Percentiles rank a stretch among this genome's conserved stretches.
Conservation (phyloP, 2,888 invertebrate species). For the Yponomeuta sedellus region DNA sequence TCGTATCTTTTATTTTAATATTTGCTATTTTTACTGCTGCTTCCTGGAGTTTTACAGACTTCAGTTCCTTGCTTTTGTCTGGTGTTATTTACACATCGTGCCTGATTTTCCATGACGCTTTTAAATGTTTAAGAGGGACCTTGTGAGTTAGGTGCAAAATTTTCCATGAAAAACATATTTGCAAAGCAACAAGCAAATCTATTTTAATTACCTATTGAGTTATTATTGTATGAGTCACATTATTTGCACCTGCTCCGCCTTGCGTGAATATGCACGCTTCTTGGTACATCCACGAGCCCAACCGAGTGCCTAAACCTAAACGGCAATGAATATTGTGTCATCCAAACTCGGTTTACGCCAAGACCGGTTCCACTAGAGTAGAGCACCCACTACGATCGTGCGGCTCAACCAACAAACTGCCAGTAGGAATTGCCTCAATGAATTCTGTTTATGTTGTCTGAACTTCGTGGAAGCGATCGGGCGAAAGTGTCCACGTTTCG, state of each 20-base stretch:
- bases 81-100: no score
- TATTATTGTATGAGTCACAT: conserved; percentile 8
- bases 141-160: background rate
- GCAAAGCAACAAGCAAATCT: background rate
- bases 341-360: conserved; percentile 26
- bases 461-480: conserved; percentile 12
- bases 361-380: conserved; percentile 31
- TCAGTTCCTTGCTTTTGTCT: background rate
- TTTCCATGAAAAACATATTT: conserved; percentile 2
- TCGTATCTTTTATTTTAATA: background rate
- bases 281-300: background rate
- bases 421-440: conserved; percentile 31
- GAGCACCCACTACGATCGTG: conserved; percentile 4
- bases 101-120: background rate
- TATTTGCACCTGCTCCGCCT: conserved; percentile 8
- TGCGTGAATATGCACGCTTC: conserved; percentile 6
- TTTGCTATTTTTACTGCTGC: background rate
- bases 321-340: conserved; percentile 32
- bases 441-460: conserved; percentile 18
- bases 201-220: conserved; percentile 1
- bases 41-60: background rate
- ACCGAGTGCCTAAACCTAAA: conserved; percentile 10
- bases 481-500: conserved; percentile 29
- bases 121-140: background rate
- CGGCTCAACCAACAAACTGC: conserved; percentile 3